A percentile compares a stretch with the other conserved stretches of the same genome.
phyloP scores from a whole-genome alignment of 2,888 invertebrate genomes.

The Drosophila nr. perissopoda region DNA sequence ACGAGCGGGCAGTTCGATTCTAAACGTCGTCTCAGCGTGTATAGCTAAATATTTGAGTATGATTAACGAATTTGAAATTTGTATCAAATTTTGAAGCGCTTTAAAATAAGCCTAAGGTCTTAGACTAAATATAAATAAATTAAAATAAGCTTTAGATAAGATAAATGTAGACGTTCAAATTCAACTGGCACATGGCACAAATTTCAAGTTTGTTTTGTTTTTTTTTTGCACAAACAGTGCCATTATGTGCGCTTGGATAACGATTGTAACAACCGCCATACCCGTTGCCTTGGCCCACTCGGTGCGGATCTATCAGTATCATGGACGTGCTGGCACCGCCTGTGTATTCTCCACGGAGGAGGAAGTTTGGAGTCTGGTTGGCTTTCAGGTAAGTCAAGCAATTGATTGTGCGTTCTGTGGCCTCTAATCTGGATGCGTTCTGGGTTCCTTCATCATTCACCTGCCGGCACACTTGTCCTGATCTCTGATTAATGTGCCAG shows the following conservation, averaged over 20 bases:
- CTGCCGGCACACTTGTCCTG: not conserved
- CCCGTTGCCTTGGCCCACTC: constrained; percentile 92
- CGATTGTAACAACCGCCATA: constrained; percentile 91
- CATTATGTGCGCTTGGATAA: constrained; percentile 92
- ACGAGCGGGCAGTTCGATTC: too few species aligned
- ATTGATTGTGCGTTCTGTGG: constrained; percentile 45
- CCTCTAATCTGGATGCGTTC: constrained; percentile 32
- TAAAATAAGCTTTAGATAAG: not conserved
- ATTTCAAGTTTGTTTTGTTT: not conserved
- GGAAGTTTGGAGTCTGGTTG: constrained; percentile 86
- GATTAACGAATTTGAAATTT: not conserved
- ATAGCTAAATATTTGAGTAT: not conserved
- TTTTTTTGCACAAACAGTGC: constrained; percentile 85
- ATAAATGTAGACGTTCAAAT: not conserved
- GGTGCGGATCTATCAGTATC: constrained; percentile 89
- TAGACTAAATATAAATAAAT: not conserved
- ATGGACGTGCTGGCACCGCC: constrained; percentile 88
- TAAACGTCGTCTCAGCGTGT: too few species aligned
- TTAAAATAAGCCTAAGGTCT: not conserved
- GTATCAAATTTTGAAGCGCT: not conserved
- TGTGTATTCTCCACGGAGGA: constrained; percentile 89
- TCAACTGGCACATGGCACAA: not conserved
- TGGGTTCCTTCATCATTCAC: not conserved
- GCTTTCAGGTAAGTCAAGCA: constrained; percentile 83
- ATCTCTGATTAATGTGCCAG: constrained; percentile 45